phyloP scores from a whole-genome alignment of 2,113 vertebrate genomes.

The Equus quagga region DNA sequence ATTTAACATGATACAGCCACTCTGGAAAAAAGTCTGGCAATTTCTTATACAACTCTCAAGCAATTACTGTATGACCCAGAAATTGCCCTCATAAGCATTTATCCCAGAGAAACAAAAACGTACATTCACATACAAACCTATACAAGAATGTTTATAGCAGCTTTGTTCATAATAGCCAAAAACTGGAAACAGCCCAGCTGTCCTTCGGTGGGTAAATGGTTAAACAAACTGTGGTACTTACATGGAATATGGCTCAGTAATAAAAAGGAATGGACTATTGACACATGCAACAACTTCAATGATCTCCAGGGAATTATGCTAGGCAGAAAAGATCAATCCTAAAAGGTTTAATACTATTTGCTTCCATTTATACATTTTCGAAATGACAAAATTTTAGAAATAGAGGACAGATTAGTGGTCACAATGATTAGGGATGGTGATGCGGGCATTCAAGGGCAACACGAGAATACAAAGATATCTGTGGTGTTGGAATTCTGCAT shows the following conservation, averaged over 20 bases:
- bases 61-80: background rate
- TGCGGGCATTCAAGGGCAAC: fast-evolving
- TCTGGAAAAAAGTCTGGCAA: background rate
- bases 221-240: background rate
- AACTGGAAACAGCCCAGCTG: background rate
- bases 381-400: background rate
- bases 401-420: background rate
- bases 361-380: background rate
- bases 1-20: background rate
- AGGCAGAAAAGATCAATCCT: background rate
- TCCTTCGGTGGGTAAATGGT: background rate
- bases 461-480: background rate
- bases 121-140: background rate
- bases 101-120: background rate
- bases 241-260: background rate
- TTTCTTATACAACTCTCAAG: background rate
- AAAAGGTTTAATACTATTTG: background rate
- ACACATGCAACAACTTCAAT: background rate
- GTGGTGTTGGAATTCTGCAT: background rate
- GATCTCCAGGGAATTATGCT: background rate
- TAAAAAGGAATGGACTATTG: background rate
- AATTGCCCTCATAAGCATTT: background rate
- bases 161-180: background rate
- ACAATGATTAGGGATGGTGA: background rate
- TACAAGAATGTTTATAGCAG: background rate